Percentiles rank a stretch among this genome's conserved stretches.
Evolutionary conservation across 2,797 vertebrate genomes (phyloP).

Genomic region (Urophycis tenuis): DNA sequence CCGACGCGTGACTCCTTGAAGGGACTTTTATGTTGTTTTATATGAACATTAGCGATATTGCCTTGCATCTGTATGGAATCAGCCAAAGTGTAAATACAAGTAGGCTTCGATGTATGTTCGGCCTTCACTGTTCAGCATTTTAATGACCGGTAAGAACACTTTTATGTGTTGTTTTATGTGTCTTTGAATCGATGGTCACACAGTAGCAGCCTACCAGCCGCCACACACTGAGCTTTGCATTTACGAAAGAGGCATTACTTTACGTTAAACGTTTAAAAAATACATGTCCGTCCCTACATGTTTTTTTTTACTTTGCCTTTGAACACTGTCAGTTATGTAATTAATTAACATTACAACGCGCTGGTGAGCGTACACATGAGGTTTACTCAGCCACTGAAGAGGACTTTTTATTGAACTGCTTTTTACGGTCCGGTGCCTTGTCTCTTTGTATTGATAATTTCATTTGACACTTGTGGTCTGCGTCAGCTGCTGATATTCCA

Average conservation of each 20-base stretch:
- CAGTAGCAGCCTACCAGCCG: not conserved
- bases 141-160: not conserved
- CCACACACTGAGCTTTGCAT: not conserved
- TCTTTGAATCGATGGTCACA: not conserved
- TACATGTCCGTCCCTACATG: not conserved
- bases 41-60: not conserved
- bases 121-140: not conserved
- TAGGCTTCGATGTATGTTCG: not conserved
- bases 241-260: not conserved
- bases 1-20: not conserved
- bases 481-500: conserved; percentile 15
- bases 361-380: not conserved
- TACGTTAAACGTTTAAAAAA: not conserved
- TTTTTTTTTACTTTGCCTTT: not conserved
- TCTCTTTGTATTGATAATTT: not conserved
- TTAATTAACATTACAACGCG: not conserved
- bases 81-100: not conserved
- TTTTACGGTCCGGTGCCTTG: not conserved
- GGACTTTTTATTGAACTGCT: not conserved
- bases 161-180: not conserved
- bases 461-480: too few species aligned
- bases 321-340: not conserved
- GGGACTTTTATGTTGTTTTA: not conserved
- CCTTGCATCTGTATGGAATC: not conserved
- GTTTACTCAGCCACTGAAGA: not conserved